Conservation (phyloP, 2,113 vertebrate genomes). For the Elachura formosa region DNA sequence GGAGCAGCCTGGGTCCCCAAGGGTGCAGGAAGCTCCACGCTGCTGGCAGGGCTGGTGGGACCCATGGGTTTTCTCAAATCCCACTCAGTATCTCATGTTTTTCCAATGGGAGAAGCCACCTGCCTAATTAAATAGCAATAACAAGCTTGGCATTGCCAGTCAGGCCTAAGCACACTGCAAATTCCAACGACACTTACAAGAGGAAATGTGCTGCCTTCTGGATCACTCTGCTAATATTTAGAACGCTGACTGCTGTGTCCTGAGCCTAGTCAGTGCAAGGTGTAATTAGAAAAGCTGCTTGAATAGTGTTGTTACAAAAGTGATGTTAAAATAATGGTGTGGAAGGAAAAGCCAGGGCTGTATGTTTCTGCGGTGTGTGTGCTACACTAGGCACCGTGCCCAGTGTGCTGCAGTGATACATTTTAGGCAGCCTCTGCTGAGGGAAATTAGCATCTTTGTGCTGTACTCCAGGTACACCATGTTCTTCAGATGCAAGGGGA, state of each 20-base stretch:
- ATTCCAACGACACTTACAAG: background rate
- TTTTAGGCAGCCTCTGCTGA: background rate
- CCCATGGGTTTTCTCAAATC: background rate
- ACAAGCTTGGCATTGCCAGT: background rate
- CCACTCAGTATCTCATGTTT: background rate
- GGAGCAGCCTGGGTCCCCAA: background rate
- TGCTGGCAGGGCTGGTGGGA: background rate
- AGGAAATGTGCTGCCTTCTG: background rate
- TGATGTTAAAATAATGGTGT: constrained; percentile 28
- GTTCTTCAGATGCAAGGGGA: background rate
- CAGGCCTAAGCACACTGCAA: background rate
- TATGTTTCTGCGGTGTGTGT: background rate
- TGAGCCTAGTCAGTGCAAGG: background rate
- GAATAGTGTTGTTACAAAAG: background rate
- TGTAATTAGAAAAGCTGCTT: constrained; percentile 25
- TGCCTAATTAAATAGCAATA: constrained; percentile 21
- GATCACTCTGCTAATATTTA: background rate
- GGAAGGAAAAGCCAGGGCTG: background rate
- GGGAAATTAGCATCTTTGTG: constrained; percentile 43
- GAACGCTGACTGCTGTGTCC: constrained; percentile 3
- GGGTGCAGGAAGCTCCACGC: background rate
- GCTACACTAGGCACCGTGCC: background rate
- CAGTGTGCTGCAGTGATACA: background rate
- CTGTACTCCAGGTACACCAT: constrained; percentile 5
- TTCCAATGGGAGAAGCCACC: constrained; percentile 1